Percentiles rank a stretch among this genome's conserved stretches.
Conservation (phyloP, 2,888 invertebrate species). For the Caenorhabditis sinica region DNA sequence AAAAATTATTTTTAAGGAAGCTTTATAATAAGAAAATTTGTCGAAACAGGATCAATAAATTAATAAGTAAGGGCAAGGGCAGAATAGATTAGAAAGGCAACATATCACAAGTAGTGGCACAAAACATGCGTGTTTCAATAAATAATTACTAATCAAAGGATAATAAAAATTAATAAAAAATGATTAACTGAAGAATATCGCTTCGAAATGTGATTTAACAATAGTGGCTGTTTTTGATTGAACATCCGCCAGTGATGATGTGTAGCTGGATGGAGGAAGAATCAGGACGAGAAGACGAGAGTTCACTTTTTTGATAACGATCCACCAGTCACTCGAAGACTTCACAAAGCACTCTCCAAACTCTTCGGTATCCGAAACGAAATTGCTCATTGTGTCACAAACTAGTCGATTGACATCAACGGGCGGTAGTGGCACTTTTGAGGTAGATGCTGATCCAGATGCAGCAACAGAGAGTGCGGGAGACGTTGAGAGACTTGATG, state of each 20-base stretch:
- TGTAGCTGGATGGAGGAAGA: constrained; percentile 73
- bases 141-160: constrained; percentile 8
- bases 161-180: constrained; percentile 6
- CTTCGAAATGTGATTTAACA: constrained; percentile 75
- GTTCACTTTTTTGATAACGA: constrained; percentile 79
- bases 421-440: constrained; percentile 65
- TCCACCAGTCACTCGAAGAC: constrained; percentile 81
- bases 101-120: constrained; percentile 40
- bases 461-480: constrained; percentile 42
- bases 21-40: constrained; percentile 2
- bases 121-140: neutral
- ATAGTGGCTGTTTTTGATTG: constrained; percentile 73
- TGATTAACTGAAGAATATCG: constrained; percentile 73
- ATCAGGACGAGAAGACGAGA: constrained; percentile 78
- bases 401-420: constrained; percentile 74
- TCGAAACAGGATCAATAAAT: constrained; percentile 15
- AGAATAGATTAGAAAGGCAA: constrained; percentile 39
- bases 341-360: constrained; percentile 79
- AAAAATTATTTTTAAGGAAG: constrained; percentile 9
- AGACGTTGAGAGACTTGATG: constrained; percentile 72
- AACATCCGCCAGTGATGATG: constrained; percentile 75
- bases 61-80: constrained; percentile 10
- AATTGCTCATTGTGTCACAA: constrained; percentile 77
- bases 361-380: constrained; percentile 74
- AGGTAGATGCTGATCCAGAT: constrained; percentile 39